A percentile compares a stretch with the other conserved stretches of the same genome.
Evolutionary conservation across 2,888 invertebrate genomes (phyloP).

Genomic region (Pristionchus mayeri): DNA sequence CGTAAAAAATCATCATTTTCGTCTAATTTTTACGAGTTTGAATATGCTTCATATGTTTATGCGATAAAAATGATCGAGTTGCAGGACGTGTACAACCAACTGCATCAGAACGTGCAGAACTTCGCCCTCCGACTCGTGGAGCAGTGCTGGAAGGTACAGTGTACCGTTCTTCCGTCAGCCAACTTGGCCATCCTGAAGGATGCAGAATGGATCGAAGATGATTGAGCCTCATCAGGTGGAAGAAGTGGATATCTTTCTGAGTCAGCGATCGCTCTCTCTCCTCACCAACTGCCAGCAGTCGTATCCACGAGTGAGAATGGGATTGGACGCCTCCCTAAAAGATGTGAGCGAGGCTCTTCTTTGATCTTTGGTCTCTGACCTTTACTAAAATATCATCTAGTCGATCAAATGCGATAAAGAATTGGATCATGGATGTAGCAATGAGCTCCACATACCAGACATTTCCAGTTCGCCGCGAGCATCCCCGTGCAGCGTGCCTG

Average conservation of each 20-base stretch:
- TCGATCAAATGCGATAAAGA: too few species aligned
- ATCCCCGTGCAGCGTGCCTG: constrained; percentile 59
- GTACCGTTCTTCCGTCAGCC: too few species aligned
- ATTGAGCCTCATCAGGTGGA: background rate
- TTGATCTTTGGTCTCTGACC: too few species aligned
- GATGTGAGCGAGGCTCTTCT: constrained; percentile 49
- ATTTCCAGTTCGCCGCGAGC: constrained; percentile 53
- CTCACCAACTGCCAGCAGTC: constrained; percentile 2
- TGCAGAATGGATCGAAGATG: background rate
- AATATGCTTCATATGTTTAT: too few species aligned
- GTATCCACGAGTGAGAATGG: constrained; percentile 65
- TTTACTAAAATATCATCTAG: too few species aligned
- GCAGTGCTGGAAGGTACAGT: constrained; percentile 60
- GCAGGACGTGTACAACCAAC: constrained; percentile 58
- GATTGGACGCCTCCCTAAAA: constrained; percentile 63
- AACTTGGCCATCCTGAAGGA: too few species aligned
- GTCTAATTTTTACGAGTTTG: too few species aligned
- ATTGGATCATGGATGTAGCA: too few species aligned
- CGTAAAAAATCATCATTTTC: background rate
- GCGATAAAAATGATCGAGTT: constrained; percentile 1
- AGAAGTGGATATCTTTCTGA: constrained; percentile 41
- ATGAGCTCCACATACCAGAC: too few species aligned
- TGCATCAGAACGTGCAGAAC: constrained; percentile 60
- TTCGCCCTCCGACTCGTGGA: constrained; percentile 60
- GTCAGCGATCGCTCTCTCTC: constrained; percentile 25